A percentile compares a stretch with the other conserved stretches of the same genome.
Evolutionary conservation across 1,140 invertebrate genomes (phyloP).

Genomic region (Odontomachus brunneus): DNA sequence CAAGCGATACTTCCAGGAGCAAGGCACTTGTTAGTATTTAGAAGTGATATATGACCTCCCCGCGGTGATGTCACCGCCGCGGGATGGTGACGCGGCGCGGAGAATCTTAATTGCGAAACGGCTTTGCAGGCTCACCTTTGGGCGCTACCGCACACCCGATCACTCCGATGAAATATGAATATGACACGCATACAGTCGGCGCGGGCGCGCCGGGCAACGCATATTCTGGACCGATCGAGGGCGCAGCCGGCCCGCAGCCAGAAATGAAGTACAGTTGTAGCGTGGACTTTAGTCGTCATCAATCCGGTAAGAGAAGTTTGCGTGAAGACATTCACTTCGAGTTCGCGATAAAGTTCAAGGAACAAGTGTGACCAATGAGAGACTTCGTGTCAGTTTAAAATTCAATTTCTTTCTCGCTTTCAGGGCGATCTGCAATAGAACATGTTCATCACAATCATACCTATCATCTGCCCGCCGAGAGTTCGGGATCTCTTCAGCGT

Average conservation of each 20-base stretch:
- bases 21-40: conserved; percentile 76
- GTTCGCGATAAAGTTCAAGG: not conserved
- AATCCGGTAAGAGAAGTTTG: conserved; percentile 79
- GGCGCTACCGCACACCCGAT: conserved; percentile 83
- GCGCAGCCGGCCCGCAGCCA: conserved; percentile 86
- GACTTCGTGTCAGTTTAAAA: not conserved
- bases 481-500: conserved; percentile 89
- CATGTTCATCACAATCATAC: conserved; percentile 93
- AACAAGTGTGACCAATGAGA: conserved; percentile 9
- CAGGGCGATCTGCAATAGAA: conserved; percentile 86
- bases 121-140: conserved; percentile 76
- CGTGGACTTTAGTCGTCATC: conserved; percentile 89
- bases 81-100: not conserved
- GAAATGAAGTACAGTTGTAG: conserved; percentile 91
- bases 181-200: conserved; percentile 85
- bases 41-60: not conserved
- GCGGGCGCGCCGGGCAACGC: conserved; percentile 85
- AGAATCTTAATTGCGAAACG: not conserved
- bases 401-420: conserved; percentile 39
- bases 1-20: conserved; percentile 92
- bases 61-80: not conserved
- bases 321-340: no score
- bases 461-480: conserved; percentile 92
- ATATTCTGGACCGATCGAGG: conserved; percentile 84
- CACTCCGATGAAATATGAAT: conserved; percentile 88